Percentiles rank a stretch among this genome's conserved stretches.
These are phyloP conservation scores for Temnothorax unifasciatus DNA, from an alignment of 2,888 invertebrate species.

Conservation along the genomic window DNA sequence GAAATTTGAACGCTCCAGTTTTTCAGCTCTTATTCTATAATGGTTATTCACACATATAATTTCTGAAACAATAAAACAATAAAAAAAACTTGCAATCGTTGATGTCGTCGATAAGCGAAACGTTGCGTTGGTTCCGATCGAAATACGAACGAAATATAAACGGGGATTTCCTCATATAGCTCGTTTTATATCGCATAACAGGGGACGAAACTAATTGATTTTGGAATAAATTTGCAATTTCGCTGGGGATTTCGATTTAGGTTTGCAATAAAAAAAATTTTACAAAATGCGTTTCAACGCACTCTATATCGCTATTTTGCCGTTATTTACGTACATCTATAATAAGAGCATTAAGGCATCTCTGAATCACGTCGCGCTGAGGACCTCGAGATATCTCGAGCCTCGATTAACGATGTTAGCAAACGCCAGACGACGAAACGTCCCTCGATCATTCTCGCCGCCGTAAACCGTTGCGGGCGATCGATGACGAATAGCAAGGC, in stretches of 20 bases:
- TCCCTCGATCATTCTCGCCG: conserved; percentile 36
- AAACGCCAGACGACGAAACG: conserved; percentile 28
- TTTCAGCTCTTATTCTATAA: background rate
- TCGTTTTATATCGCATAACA: background rate
- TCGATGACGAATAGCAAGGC: conserved; percentile 68
- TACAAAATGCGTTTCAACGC: background rate
- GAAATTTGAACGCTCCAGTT: background rate
- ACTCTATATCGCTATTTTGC: background rate
- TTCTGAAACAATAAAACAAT: background rate
- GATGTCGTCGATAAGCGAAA: background rate
- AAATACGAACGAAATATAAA: background rate
- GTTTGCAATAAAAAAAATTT: background rate
- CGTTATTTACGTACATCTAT: background rate
- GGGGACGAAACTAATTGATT: background rate
- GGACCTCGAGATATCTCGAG: background rate
- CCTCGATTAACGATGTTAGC: conserved; percentile 22
- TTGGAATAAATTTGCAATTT: background rate
- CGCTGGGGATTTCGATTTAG: background rate
- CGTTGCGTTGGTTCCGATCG: background rate
- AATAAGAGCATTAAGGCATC: too few relatives aligned
- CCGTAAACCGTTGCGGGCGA: conserved; percentile 48
- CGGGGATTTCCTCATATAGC: background rate
- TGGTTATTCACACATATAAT: background rate
- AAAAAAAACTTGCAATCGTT: background rate
- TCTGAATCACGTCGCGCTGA: background rate